Evolutionary conservation across 2,797 vertebrate species (phyloP).

Genomic region (Oryzias dopingdopingensis): DNA sequence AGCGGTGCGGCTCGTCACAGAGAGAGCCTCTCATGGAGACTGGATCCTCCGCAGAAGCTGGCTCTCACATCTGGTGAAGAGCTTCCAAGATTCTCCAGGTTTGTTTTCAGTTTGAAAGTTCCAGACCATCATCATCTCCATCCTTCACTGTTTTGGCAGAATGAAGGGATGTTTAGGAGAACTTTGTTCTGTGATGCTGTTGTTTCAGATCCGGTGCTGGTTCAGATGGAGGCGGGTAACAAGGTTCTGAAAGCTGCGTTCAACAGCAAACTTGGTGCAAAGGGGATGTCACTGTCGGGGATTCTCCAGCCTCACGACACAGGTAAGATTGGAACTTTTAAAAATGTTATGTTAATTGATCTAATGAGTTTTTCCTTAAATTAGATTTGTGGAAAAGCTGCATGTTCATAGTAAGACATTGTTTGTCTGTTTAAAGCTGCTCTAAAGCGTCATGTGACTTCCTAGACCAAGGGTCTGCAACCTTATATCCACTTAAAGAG

Average conservation of each 20-base stretch:
- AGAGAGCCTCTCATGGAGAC: conserved; percentile 89
- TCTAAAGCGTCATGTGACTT: no score
- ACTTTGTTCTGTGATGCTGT: no score
- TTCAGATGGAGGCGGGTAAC: conserved; percentile 87
- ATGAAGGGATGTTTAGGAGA: no score
- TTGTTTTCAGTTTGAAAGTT: conserved; percentile 1
- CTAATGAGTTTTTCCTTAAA: no score
- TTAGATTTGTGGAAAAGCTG: no score
- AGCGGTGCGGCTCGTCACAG: conserved; percentile 85
- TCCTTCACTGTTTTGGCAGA: no score
- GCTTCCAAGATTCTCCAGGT: conserved; percentile 74
- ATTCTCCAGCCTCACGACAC: conserved; percentile 86
- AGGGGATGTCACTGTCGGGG: conserved; percentile 85
- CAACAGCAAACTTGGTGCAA: conserved; percentile 82
- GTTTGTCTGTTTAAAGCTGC: no score
- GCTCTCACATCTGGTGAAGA: conserved; percentile 86
- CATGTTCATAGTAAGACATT: no score
- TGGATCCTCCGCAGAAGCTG: conserved; percentile 91
- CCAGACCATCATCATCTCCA: no score
- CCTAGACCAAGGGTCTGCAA: no score
- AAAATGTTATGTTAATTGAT: no score
- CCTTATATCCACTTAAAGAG: no score
- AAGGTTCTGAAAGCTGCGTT: conserved; percentile 87
- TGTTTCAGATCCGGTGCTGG: conserved; percentile 75
- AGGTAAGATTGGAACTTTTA: conserved; percentile 68